Evolutionary conservation across 1,140 invertebrate species (phyloP).

Genomic region (Triops cancriformis): DNA sequence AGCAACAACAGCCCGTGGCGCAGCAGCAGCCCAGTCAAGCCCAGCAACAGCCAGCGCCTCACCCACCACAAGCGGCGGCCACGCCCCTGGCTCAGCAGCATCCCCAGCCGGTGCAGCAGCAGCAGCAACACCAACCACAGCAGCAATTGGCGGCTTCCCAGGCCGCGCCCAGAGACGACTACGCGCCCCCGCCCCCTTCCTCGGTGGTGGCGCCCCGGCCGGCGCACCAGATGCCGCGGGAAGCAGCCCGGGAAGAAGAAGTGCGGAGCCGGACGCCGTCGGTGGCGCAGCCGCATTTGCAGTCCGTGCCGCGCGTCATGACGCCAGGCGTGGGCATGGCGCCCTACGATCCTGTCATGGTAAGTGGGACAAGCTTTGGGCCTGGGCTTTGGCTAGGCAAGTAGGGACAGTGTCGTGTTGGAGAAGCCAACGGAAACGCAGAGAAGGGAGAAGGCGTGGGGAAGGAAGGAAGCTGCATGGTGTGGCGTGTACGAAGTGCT

Average conservation of each 20-base stretch:
- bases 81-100: not conserved
- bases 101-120: not conserved
- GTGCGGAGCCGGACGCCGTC: not conserved
- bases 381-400: too few relatives aligned
- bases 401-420: too few relatives aligned
- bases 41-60: slow-evolving; percentile 19
- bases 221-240: not conserved
- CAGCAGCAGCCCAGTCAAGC: slow-evolving; percentile 21
- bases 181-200: not conserved
- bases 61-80: too few relatives aligned
- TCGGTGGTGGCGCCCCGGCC: not conserved
- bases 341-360: not conserved
- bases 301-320: slow-evolving; percentile 13
- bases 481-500: too few relatives aligned
- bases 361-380: not conserved
- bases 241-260: not conserved
- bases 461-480: too few relatives aligned
- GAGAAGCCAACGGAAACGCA: too few relatives aligned
- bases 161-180: not conserved
- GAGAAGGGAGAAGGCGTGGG: too few relatives aligned
- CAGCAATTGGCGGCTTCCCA: not conserved
- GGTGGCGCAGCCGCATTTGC: not conserved
- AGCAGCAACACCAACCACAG: not conserved
- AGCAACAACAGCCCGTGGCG: slow-evolving; percentile 27
- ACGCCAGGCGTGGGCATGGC: slow-evolving; percentile 14